Conservation (phyloP, 2,113 vertebrate species). For the Rhizomys pruinosus region DNA sequence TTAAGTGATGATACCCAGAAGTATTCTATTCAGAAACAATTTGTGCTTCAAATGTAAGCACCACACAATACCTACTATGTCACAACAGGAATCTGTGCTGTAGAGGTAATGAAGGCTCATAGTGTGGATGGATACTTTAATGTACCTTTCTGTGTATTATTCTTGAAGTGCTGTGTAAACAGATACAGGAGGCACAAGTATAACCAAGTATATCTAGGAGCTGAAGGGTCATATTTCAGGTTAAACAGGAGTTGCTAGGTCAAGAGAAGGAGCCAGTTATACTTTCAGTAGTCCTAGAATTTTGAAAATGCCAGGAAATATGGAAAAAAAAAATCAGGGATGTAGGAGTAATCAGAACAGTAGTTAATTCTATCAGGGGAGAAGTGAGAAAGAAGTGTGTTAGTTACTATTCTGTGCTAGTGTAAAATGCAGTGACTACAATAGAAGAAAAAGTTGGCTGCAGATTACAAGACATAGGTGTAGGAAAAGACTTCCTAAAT, state of each 20-base stretch:
- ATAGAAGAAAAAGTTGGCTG: too few species aligned
- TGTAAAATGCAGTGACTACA: too few species aligned
- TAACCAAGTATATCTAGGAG: not conserved
- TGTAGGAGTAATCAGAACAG: not conserved
- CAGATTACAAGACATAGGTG: too few species aligned
- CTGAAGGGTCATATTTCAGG: not conserved
- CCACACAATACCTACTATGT: not conserved
- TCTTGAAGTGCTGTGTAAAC: not conserved
- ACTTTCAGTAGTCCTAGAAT: not conserved
- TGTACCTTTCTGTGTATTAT: not conserved
- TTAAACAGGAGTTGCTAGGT: not conserved
- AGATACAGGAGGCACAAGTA: not conserved
- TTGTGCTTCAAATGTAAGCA: not conserved
- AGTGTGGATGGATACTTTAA: not conserved
- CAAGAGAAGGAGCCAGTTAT: not conserved
- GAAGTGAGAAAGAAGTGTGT: not conserved
- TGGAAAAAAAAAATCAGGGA: not conserved
- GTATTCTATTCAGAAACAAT: not conserved
- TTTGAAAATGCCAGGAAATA: not conserved
- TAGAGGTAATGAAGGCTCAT: not conserved
- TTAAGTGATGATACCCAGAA: slow-evolving; percentile 15
- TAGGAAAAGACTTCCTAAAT: too few species aligned
- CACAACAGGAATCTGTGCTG: not conserved
- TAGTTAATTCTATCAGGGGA: not conserved
- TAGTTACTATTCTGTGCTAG: too few species aligned